Conservation (phyloP, 2,888 invertebrate genomes). For the Microdon myrmicae region DNA sequence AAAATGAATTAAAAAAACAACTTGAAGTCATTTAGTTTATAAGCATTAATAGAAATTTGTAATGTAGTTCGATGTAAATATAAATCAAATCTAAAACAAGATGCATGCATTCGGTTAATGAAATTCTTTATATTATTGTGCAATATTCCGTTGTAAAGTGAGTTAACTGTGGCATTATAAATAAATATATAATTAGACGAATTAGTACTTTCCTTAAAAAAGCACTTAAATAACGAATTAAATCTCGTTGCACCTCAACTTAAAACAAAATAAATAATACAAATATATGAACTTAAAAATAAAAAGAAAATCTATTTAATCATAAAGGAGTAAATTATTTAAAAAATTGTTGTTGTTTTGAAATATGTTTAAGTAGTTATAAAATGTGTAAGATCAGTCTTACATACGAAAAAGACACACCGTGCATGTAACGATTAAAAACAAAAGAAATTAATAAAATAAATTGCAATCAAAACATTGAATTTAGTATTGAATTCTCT, state of each 20-base stretch:
- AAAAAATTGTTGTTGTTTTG: constrained; percentile 44
- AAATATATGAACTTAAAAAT: not conserved
- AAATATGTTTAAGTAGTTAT: constrained; percentile 46
- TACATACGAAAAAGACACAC: constrained; percentile 13
- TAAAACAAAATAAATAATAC: constrained; percentile 18
- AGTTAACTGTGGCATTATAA: constrained; percentile 7
- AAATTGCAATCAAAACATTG: no score
- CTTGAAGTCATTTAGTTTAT: no score
- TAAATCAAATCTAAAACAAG: no score
- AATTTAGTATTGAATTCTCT: no score
- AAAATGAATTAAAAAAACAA: no score
- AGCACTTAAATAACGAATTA: constrained; percentile 26
- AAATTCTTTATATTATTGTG: no score
- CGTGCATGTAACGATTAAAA: not conserved
- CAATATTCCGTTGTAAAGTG: constrained; percentile 14
- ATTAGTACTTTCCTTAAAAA: constrained; percentile 33
- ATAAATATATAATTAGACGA: constrained; percentile 32
- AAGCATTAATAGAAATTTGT: no score
- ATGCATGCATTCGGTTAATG: no score
- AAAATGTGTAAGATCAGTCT: constrained; percentile 3
- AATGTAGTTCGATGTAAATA: no score
- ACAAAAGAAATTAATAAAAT: constrained; percentile 13
- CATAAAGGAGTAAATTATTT: constrained; percentile 5
- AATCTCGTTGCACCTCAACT: constrained; percentile 27
- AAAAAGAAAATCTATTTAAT: constrained; percentile 4